Evolutionary conservation across 2,113 vertebrate species (phyloP), one percentile per base, ranked within the genome.

Genomic region (Psephotus haematonotus): DNA sequence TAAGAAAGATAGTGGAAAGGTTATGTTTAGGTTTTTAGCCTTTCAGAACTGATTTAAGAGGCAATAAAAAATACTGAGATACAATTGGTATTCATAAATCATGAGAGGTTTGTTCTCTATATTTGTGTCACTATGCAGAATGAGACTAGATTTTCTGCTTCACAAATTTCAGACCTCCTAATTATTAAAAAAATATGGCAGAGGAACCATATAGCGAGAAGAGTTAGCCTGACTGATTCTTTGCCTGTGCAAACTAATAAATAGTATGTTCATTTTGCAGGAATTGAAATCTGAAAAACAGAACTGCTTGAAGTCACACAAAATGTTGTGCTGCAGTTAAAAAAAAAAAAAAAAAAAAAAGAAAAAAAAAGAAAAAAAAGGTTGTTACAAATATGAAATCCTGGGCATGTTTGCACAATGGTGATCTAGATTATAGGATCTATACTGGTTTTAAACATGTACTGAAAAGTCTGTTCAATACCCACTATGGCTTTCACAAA

Each of bases 31-130:
- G 46, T 7, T 28, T 62, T 95, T 70, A 53, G 37, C 63, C 52
- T 79, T 55, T 84, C 79, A 19, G 55, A 92, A 71, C 19, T 57
- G 60, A 77, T 95, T 79, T 92, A 93, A 75, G 57, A 95, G 31
- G 37, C 39, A 81, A 88, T 65, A 50, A 92, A 88, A 96, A 94
- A 7, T 72, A 82, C 17, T 78, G 70, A 82, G 49, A 70, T 83
- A 72, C 69, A 85, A 71, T 55, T 83, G 64, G 68, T 92, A 96
- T 82, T 94, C 97, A 97, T 90, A 97, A 93, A 96, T 94, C 89
- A 90, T 6, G 6, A 68, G 65, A 96, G 27, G 27, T 68, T 94
- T 72, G 63, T 33, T 70, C 70, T 64, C 52, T 87, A 92, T 67
- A 94, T 93, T 92, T 96, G 68, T 96, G 69, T 69, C 76, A 79